Evolutionary conservation across 1,140 invertebrate genomes (phyloP), one percentile per base, ranked within the genome.

Genomic region (Apocrypta bakeri): DNA sequence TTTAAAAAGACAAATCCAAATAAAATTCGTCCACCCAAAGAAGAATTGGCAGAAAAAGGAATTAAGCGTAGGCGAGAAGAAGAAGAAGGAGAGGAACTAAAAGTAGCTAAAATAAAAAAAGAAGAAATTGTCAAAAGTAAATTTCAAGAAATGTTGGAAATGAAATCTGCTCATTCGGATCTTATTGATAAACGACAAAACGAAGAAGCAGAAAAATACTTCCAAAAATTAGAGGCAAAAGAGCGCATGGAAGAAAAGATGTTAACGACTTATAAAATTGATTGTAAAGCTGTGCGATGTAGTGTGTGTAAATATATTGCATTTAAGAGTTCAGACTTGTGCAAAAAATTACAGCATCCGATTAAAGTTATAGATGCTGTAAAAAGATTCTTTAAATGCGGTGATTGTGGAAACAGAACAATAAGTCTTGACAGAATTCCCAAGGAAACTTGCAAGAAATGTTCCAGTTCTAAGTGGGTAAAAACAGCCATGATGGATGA

Each of bases 231-330:
- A 74, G 97, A 98, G 90, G 95, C 95, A 84, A 98, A 97, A 88
- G 98, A 99, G 91, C 94, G 94, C 85, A 95, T 98, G 94, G 98
- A 99, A 89, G 96, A 98, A 79, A 98, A 98, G 91, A 98, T 99
- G 97, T 89, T 95, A 25, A 94, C 93, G 56, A 98, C 97, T 8
- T 97, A 93, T 87, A 96, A 98, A 91, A 91, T 98, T 25, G 90
- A 93, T 31, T 97, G 96, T 86, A 97, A 97, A 91, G 97, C 97
- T n/a, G 96, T 98, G 1, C 94, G 94, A 75, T 99, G 98, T 91
- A 88, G 94, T n/a, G 93, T 96, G 90, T 99, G 98, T 89, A 97
- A 97, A 88, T 99, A 99, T 87, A 96, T 95, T 1, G 95, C 96
- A 42, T 96, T 98, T 87, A 97, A 96, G 4, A 95, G 96, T 7